A percentile compares a stretch with the other conserved stretches of the same genome.
These are phyloP conservation scores for Lichenostomus cassidix DNA, from an alignment of 2,113 vertebrate genomes.

Conservation along the genomic window DNA sequence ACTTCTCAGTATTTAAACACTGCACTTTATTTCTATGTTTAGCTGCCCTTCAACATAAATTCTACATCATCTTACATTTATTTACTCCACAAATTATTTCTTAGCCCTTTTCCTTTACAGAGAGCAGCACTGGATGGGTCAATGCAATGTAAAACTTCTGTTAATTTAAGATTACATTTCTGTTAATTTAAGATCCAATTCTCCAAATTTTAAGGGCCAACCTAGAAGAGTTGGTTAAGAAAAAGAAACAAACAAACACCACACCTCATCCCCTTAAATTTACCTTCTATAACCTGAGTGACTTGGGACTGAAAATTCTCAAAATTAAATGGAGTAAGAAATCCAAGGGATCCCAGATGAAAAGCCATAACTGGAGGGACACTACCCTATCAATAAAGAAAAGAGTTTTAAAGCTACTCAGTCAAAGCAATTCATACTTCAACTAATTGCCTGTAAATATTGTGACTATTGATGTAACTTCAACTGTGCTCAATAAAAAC, in stretches of 20 bases:
- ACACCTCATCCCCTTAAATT: conserved; percentile 46
- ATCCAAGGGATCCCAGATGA: conserved; percentile 85
- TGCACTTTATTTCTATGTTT: not conserved
- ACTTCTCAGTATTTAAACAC: not conserved
- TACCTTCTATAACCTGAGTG: conserved; percentile 86
- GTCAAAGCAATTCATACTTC: conserved; percentile 35
- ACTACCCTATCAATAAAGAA: conserved; percentile 74
- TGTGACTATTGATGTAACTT: conserved; percentile 9
- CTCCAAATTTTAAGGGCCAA: not conserved
- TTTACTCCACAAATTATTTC: not conserved
- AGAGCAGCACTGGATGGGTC: not conserved
- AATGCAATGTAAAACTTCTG: not conserved
- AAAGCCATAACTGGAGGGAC: conserved; percentile 88
- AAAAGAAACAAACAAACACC: not conserved
- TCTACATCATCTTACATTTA: not conserved
- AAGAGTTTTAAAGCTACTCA: conserved; percentile 40
- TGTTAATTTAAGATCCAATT: not conserved
- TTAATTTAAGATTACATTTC: not conserved
- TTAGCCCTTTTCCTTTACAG: not conserved
- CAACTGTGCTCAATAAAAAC: not conserved
- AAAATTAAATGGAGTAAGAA: conserved; percentile 86
- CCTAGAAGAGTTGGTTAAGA: not conserved
- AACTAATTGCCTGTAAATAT: conserved; percentile 22
- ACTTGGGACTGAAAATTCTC: conserved; percentile 84
- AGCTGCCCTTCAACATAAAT: not conserved